Evolutionary conservation across 2,113 vertebrate species (phyloP).

Genomic region (Acinonyx jubatus): DNA sequence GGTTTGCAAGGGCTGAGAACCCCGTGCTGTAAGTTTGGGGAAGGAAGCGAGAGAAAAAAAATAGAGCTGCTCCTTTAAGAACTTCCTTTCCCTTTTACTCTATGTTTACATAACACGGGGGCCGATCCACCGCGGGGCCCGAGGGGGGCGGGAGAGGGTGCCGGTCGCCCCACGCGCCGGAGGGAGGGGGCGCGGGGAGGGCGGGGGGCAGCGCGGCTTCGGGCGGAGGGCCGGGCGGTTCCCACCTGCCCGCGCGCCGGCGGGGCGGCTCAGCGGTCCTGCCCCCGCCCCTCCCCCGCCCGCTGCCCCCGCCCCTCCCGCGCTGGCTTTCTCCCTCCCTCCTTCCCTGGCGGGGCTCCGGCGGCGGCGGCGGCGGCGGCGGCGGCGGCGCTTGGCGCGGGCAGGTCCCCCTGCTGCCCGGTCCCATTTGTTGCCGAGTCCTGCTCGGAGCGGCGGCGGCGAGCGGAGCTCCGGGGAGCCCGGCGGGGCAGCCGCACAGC

Average conservation of each 20-base stretch:
- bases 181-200: no score
- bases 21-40: constrained; percentile 14
- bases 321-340: neutral
- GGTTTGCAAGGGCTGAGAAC: neutral
- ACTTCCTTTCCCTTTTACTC: constrained; percentile 83
- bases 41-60: constrained; percentile 45
- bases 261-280: neutral
- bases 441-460: constrained; percentile 45
- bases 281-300: neutral
- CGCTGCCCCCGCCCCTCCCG: neutral
- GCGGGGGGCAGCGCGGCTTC: neutral
- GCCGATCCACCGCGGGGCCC: constrained; percentile 41
- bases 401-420: constrained; percentile 15
- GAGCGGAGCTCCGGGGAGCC: constrained; percentile 48
- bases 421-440: constrained; percentile 54
- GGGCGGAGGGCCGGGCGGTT: neutral
- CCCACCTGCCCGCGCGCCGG: constrained; percentile 12
- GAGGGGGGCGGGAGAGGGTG: neutral
- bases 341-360: constrained; percentile 5
- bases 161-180: neutral
- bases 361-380: neutral
- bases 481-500: constrained; percentile 41
- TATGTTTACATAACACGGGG: constrained; percentile 89
- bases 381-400: neutral
- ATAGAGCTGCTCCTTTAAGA: constrained; percentile 85